Percentiles rank a stretch among this genome's conserved stretches.
Evolutionary conservation across 2,888 invertebrate genomes (phyloP).

Genomic region (Dexiosoma caninum): DNA sequence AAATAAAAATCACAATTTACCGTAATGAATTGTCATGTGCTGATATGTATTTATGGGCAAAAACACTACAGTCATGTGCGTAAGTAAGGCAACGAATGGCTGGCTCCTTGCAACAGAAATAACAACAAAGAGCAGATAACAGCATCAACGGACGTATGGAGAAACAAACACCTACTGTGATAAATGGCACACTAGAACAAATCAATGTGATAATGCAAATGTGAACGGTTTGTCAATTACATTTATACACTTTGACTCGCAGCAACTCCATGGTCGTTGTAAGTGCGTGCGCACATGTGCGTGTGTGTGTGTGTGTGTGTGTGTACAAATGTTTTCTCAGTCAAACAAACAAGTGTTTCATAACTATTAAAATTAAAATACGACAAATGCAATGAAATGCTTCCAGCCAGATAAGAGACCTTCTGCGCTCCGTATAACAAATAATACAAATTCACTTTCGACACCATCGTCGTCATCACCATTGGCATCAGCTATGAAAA

Average conservation of each 20-base stretch:
- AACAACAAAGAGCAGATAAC: constrained; percentile 40
- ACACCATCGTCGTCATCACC: constrained; percentile 26
- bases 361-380: constrained; percentile 39
- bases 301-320: not conserved
- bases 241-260: constrained; percentile 1
- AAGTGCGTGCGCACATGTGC: too few relatives aligned
- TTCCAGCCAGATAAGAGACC: constrained; percentile 5
- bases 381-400: constrained; percentile 34
- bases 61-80: not conserved
- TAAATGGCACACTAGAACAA: constrained; percentile 59
- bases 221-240: constrained; percentile 56
- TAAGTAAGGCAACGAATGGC: constrained; percentile 36
- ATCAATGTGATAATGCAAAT: constrained; percentile 61
- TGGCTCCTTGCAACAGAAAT: constrained; percentile 51
- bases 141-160: constrained; percentile 41
- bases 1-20: constrained; percentile 29
- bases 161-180: constrained; percentile 63
- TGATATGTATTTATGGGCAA: constrained; percentile 25
- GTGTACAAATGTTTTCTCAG: constrained; percentile 9
- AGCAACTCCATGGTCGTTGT: not conserved
- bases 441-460: constrained; percentile 55
- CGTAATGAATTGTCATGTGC: constrained; percentile 51
- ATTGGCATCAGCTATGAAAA: constrained; percentile 11
- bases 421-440: constrained; percentile 36
- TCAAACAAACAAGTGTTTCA: constrained; percentile 37